A percentile compares a stretch with the other conserved stretches of the same genome.
Conservation (phyloP, 2,113 vertebrate species). For the Hucho hucho region DNA sequence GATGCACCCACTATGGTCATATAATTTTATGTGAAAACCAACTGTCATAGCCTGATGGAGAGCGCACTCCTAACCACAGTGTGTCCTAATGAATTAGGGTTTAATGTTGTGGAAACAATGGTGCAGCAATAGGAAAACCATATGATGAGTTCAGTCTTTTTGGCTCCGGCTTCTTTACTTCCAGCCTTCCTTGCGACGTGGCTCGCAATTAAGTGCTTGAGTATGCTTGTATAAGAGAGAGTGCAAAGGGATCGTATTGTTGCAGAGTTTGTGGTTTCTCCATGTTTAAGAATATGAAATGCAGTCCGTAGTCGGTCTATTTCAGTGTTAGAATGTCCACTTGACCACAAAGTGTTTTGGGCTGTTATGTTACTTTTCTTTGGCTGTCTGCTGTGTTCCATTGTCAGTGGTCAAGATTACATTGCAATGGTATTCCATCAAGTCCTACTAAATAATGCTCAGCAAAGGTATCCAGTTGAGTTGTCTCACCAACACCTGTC, state of each 20-base stretch:
- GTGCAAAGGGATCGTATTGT: slow-evolving; percentile 16
- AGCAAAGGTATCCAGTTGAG: neutral
- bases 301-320: slow-evolving; percentile 5
- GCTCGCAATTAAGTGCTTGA: slow-evolving; percentile 24
- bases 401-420: no score
- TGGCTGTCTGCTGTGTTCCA: slow-evolving; percentile 7
- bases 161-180: slow-evolving; percentile 34
- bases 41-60: slow-evolving; percentile 28
- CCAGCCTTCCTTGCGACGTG: slow-evolving; percentile 20
- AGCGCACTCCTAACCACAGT: slow-evolving; percentile 29
- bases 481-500: neutral
- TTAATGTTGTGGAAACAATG: slow-evolving; percentile 62
- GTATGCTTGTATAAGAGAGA: neutral
- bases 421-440: neutral
- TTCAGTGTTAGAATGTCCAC: neutral
- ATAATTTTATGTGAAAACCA: slow-evolving; percentile 36
- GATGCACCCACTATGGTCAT: slow-evolving; percentile 21
- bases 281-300: slow-evolving; percentile 10
- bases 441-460: neutral
- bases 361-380: neutral
- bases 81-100: slow-evolving; percentile 46
- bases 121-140: slow-evolving; percentile 52
- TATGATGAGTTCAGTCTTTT: slow-evolving; percentile 39
- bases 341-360: neutral
- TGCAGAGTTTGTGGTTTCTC: slow-evolving; percentile 15